Conservation (phyloP, 2,888 invertebrate species). For the Pediacus dermestoides region DNA sequence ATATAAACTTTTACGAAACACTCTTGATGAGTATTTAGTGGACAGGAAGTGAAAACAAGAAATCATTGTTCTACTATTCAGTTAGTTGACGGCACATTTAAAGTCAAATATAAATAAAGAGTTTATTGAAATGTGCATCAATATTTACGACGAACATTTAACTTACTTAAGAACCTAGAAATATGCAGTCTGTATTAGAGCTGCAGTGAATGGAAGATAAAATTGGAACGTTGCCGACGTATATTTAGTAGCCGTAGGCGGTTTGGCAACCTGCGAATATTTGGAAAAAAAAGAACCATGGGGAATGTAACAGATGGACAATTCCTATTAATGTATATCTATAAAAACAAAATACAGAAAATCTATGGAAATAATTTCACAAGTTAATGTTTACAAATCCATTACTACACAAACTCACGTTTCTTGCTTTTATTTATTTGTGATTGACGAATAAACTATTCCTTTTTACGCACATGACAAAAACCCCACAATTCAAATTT, state of each 20-base stretch:
- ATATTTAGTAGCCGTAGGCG: constrained; percentile 53
- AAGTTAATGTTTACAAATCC: too few species aligned
- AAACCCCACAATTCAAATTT: not conserved
- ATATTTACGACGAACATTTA: constrained; percentile 14
- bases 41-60: constrained; percentile 5
- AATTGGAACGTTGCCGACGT: constrained; percentile 52
- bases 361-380: not conserved
- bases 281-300: constrained; percentile 41
- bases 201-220: constrained; percentile 52
- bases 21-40: not conserved
- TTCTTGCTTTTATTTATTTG: too few species aligned
- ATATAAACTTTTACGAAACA: too few species aligned
- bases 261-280: constrained; percentile 51
- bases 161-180: constrained; percentile 18
- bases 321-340: constrained; percentile 35
- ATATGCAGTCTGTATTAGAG: constrained; percentile 31
- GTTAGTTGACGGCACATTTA: constrained; percentile 5
- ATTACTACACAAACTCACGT: too few species aligned
- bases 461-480: not conserved
- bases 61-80: not conserved
- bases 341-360: not conserved
- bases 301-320: constrained; percentile 49
- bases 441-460: not conserved
- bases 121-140: constrained; percentile 8
- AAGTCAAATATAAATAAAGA: constrained; percentile 6